Percentiles rank a stretch among this genome's conserved stretches.
Conservation (phyloP, 2,888 invertebrate species). For the Dromius quadrimaculatus region DNA sequence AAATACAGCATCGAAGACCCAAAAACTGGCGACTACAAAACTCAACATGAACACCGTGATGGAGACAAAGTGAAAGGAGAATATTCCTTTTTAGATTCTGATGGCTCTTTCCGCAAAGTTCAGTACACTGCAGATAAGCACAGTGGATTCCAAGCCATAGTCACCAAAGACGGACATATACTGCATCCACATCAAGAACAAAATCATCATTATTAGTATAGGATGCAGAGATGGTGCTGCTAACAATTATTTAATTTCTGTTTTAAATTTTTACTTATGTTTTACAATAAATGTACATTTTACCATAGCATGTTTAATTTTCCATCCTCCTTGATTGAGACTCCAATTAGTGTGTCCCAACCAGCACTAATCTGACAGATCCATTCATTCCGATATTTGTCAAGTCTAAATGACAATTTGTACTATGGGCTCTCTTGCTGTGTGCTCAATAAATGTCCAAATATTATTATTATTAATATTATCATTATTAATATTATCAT, state of each 20-base stretch:
- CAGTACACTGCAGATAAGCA: constrained; percentile 38
- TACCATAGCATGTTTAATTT: not conserved
- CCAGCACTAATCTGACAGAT: too few species aligned
- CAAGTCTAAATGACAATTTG: too few species aligned
- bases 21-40: constrained; percentile 29
- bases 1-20: constrained; percentile 40
- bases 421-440: too few species aligned
- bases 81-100: constrained; percentile 34
- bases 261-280: constrained; percentile 8
- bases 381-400: too few species aligned
- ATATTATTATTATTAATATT: too few species aligned
- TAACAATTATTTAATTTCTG: constrained; percentile 1
- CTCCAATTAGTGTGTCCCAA: too few species aligned
- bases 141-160: constrained; percentile 35
- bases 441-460: too few species aligned
- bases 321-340: too few species aligned
- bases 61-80: constrained; percentile 27
- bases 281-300: not conserved
- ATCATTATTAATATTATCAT: too few species aligned
- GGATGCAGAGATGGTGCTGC: too few species aligned
- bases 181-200: constrained; percentile 16
- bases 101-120: constrained; percentile 24
- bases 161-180: constrained; percentile 31
- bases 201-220: constrained; percentile 4
- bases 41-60: constrained; percentile 26